Conservation (phyloP, 2,113 vertebrate species). For the Delphinus delphis region DNA sequence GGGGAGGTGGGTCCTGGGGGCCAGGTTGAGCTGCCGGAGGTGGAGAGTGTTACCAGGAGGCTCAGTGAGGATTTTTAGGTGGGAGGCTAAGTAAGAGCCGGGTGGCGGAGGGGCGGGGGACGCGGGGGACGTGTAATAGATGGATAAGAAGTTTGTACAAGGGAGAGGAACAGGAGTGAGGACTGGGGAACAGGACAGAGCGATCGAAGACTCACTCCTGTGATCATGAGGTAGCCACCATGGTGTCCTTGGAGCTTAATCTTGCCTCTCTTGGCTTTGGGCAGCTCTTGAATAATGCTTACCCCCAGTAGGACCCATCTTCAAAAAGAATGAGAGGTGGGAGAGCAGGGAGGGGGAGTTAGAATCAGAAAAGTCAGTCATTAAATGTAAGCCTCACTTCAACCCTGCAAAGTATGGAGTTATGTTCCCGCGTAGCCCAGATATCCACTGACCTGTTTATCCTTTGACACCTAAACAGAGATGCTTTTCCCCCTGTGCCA, state of each 20-base stretch:
- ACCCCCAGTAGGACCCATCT: neutral
- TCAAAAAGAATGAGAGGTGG: neutral
- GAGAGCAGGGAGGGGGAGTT: neutral
- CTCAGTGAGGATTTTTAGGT: neutral
- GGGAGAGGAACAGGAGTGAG: neutral
- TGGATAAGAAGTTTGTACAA: neutral
- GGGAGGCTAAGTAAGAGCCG: neutral
- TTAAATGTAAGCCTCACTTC: neutral
- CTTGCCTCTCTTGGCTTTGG: neutral
- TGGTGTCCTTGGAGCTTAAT: neutral
- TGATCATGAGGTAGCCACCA: rapidly evolving
- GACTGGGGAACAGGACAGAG: neutral
- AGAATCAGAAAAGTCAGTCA: neutral
- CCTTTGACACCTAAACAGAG: neutral
- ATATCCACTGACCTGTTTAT: too few species aligned
- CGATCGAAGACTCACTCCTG: rapidly evolving
- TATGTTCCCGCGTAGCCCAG: too few species aligned
- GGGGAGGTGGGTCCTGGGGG: neutral
- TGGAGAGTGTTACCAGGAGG: neutral
- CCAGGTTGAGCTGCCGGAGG: neutral
- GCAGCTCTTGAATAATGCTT: neutral
- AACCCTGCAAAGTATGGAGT: too few species aligned
- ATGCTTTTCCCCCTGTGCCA: neutral
- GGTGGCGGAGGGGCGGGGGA: neutral
- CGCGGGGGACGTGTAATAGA: too few species aligned